Evolutionary conservation across 2,113 vertebrate species (phyloP), one percentile per base, ranked within the genome.

Genomic region (Piaya cayana): DNA sequence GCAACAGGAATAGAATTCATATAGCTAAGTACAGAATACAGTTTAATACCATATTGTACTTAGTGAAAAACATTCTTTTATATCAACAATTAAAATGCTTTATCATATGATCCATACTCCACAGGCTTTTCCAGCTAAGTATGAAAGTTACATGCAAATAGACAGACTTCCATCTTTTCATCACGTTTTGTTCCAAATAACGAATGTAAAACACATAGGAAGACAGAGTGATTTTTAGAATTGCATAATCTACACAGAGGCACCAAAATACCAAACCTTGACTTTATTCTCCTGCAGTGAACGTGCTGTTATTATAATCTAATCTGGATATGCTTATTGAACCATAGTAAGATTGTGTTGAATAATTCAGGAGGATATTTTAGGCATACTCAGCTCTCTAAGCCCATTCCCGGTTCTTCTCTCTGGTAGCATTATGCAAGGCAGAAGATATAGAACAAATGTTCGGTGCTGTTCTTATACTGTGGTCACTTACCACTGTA

Each of bases 381-480:
- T 67, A 71, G 43, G 21, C 58, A 62, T n/a, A 72, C 30, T 72
- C 27, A 43, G 21, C 18, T 78, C 34, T 89, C 15, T 42, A 67
- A 91, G 36, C 12, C 27, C 87, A 47, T 49, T 88, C 20, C 20
- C 34, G 65, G 47, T 26, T 91, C 69, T 83, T 56, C 47, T 95
- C 75, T 91, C 34, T 80, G 22, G 71, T 74, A 80, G 82, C 30
- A 59, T 95, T 95, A 95, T 95, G 91, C 84, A 91, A 95, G 26
- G 67, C 77, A 82, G 79, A 70, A 90, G 43, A 83, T 9, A 91
- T 30, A 83, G 85, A 97, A 93, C 62, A 82, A 96, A 88, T 27
- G 93, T 94, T 93, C 82, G 87, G 78, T 94, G 93, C 94, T 97
- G 79, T 86, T 94, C 67, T 76, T 74, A 82, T 67, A 88, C 59